Evolutionary conservation across 1,140 invertebrate genomes (phyloP).

Genomic region (Condylostylus longicornis): DNA sequence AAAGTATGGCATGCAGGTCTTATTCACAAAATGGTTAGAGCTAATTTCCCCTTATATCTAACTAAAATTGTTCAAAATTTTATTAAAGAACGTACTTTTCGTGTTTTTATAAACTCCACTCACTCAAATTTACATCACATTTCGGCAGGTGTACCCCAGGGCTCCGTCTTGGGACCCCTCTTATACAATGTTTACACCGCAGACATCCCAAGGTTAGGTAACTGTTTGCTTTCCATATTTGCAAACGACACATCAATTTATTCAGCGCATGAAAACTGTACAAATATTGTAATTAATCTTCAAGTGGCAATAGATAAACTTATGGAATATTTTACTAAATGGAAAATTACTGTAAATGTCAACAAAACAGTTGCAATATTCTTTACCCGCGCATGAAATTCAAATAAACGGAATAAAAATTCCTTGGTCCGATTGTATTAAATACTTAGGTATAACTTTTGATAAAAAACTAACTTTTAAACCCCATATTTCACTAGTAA

Average conservation of each 20-base stretch:
- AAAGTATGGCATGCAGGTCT: conserved; percentile 22
- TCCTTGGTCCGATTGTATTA: background rate
- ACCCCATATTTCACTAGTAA: background rate
- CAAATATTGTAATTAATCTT: too few species aligned
- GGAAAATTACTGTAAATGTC: too few species aligned
- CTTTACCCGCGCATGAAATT: background rate
- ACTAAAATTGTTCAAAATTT: conserved; percentile 9
- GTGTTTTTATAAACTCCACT: conserved; percentile 7
- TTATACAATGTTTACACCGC: conserved; percentile 16
- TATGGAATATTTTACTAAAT: too few species aligned
- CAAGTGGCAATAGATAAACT: too few species aligned
- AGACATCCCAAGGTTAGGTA: conserved; percentile 20
- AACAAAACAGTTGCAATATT: too few species aligned
- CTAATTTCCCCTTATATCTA: conserved; percentile 10
- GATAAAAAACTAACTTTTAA: background rate
- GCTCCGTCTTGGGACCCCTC: conserved; percentile 16
- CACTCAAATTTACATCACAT: conserved; percentile 8
- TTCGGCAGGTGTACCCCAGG: conserved; percentile 21
- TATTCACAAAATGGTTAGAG: conserved; percentile 15
- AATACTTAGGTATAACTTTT: too few species aligned
- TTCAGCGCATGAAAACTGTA: conserved; percentile 1
- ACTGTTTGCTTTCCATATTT: too few species aligned
- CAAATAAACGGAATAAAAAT: background rate
- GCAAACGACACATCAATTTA: conserved; percentile 17
- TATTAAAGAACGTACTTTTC: conserved; percentile 10